phyloP scores from a whole-genome alignment of 2,113 vertebrate genomes.

The Chaetorhynchus papuensis region DNA sequence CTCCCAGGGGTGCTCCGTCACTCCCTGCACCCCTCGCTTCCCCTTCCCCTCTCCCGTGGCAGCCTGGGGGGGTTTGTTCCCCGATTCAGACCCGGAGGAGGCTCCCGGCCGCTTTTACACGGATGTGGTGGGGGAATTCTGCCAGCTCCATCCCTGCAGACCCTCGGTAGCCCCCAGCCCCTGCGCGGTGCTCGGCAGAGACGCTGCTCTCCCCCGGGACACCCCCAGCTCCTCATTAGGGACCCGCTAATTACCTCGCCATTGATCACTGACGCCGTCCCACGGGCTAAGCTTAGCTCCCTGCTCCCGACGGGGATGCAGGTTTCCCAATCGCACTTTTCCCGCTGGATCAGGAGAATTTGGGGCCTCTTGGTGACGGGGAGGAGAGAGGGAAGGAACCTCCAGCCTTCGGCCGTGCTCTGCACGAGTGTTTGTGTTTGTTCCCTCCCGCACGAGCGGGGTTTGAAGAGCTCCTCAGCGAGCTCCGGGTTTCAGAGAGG shows the following conservation, averaged over 20 bases:
- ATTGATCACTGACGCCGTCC: rapidly evolving
- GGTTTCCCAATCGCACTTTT: background rate
- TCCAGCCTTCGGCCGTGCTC: background rate
- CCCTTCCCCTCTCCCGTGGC: background rate
- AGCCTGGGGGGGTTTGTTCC: background rate
- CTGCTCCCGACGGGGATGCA: background rate
- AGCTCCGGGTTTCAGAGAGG: background rate
- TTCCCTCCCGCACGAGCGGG: rapidly evolving
- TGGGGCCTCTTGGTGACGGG: background rate
- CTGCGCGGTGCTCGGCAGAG: rapidly evolving
- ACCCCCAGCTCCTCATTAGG: background rate
- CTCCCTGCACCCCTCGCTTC: background rate
- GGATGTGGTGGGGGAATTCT: rapidly evolving
- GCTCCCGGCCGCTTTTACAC: rapidly evolving
- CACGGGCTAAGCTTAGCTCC: background rate
- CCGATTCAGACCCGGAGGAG: rapidly evolving
- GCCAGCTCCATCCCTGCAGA: background rate
- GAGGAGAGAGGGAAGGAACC: background rate
- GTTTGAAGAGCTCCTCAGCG: rapidly evolving
- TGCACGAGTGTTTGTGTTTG: rapidly evolving
- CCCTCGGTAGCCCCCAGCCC: rapidly evolving
- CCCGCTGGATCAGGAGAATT: background rate
- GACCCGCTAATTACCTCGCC: background rate
- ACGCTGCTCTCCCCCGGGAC: background rate
- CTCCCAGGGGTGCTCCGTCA: rapidly evolving